Percentiles rank a stretch among this genome's conserved stretches.
Evolutionary conservation across 2,888 invertebrate species (phyloP).

Genomic region (Physocephala rufipes): DNA sequence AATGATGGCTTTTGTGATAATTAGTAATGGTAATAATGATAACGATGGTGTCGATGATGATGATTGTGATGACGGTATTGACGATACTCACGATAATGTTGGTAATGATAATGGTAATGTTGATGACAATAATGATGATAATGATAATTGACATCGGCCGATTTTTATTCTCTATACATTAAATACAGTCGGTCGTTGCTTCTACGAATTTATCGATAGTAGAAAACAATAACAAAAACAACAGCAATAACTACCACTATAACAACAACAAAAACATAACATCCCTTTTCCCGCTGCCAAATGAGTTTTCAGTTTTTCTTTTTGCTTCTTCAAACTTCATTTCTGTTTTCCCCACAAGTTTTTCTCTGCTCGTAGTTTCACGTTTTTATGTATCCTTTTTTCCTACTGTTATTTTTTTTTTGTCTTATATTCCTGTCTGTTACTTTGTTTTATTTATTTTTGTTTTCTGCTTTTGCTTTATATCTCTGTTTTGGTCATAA

Average conservation of each 20-base stretch:
- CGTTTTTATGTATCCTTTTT: background rate
- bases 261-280: too few species aligned
- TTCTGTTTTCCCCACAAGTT: background rate
- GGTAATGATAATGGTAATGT: background rate
- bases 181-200: too few species aligned
- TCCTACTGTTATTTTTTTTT: background rate
- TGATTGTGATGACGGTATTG: background rate
- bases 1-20: too few species aligned
- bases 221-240: too few species aligned
- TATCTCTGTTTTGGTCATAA: background rate
- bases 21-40: background rate
- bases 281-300: conserved; percentile 32
- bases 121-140: background rate
- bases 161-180: too few species aligned
- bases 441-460: background rate
- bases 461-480: background rate
- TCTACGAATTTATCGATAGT: too few species aligned
- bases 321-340: conserved; percentile 2
- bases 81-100: background rate
- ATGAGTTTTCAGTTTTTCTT: conserved; percentile 26
- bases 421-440: background rate
- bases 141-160: background rate
- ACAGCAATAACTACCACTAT: too few species aligned
- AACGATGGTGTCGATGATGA: background rate
- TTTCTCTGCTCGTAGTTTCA: background rate